Base-by-base conservation (phyloP, 2,888 invertebrate species). In the Drosophila tripunctata region DNA sequence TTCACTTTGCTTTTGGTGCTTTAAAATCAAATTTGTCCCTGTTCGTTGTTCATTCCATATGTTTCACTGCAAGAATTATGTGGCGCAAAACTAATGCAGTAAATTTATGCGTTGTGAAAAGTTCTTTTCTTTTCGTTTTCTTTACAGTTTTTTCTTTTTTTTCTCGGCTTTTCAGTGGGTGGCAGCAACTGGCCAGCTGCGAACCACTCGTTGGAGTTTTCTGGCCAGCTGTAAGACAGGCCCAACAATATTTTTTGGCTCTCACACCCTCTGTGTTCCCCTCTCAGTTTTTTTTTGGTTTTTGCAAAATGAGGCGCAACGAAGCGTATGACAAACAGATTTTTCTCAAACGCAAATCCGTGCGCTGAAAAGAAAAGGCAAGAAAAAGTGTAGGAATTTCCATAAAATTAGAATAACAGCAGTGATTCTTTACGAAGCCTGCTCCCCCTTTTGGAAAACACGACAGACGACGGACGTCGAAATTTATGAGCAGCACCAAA, bases 361-460 rank as follows among this genome's bases (percentile, higher is more conserved):
- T 77, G 79, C 87, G 70, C 76, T 68, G 81, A 80, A 73, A 78
- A 76, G 82, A 70, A 81, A 76, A 79, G 76, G 69, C 74, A 67
- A 70, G 69, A 85, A 87, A 81, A 83, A 83, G 85, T 78, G 83
- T 77, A 84, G 83, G 87, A 85, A 85, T 85, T 85, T 87, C 84
- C 84, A 85, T 85, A 85, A 85, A 85, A 85, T 85, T 85, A 85
- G 88, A 85, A 86, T 87, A 85, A 85, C 83, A 78, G 88, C 84
- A 85, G 86, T 80, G 88, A 87, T 84, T 84, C 86, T 83, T 84
- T 85, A 83, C 78, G 54, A 24, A 60, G 73, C 57, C 67, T 40
- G 48, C 10, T 21, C 33, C 14, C 6, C 21, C n/a, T n/a, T n/a
- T n/a, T n/a, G 6, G 17, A n/a, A 10, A 31, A 31, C 19, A 36